Evolutionary conservation across 1,140 invertebrate genomes (phyloP).

Genomic region (Saccostrea echinata): DNA sequence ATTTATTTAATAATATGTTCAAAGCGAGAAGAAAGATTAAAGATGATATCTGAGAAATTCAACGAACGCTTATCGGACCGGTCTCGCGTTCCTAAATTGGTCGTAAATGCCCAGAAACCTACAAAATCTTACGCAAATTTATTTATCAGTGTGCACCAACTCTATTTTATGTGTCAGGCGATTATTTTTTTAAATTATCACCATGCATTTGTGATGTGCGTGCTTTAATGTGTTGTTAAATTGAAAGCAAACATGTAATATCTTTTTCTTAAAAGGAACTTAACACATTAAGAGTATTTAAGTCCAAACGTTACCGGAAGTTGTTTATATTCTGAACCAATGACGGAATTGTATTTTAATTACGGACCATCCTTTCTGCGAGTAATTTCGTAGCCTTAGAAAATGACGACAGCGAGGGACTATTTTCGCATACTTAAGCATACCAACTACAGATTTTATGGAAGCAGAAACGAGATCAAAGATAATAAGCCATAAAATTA

Average conservation of each 20-base stretch:
- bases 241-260: constrained; percentile 39
- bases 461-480: constrained; percentile 25
- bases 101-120: constrained; percentile 22
- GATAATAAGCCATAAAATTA: constrained; percentile 27
- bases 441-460: constrained; percentile 22
- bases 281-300: constrained; percentile 38
- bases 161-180: constrained; percentile 26
- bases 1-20: constrained; percentile 34
- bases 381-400: constrained; percentile 28
- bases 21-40: constrained; percentile 35
- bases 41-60: constrained; percentile 35
- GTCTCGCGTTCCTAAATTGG: constrained; percentile 33
- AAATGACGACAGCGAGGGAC: constrained; percentile 17
- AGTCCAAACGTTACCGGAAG: constrained; percentile 34
- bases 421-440: constrained; percentile 29
- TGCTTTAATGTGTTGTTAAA: constrained; percentile 39
- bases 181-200: constrained; percentile 30
- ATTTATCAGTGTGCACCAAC: constrained; percentile 36
- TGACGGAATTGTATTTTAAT: constrained; percentile 33
- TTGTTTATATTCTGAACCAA: constrained; percentile 37
- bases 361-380: constrained; percentile 32
- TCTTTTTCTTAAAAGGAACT: constrained; percentile 37
- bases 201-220: constrained; percentile 35
- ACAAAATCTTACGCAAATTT: constrained; percentile 35
- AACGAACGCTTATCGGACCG: constrained; percentile 9